A percentile compares a stretch with the other conserved stretches of the same genome.
Evolutionary conservation across 2,888 invertebrate genomes (phyloP).

Genomic region (Fragum sueziense): DNA sequence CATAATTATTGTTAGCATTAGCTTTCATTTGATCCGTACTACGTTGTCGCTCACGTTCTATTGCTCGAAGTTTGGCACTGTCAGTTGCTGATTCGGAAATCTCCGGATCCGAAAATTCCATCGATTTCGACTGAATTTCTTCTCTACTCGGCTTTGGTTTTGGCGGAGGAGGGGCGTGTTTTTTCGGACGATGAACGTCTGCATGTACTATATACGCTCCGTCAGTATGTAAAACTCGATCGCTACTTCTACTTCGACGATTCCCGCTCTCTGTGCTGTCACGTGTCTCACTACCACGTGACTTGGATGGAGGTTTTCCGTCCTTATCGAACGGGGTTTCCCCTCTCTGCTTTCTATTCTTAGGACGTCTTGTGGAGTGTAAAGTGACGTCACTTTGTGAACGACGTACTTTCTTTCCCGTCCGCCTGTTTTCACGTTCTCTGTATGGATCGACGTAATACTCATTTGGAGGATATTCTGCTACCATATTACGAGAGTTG

Average conservation of each 20-base stretch:
- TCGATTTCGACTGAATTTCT: conserved; percentile 35
- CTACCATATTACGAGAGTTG: conserved; percentile 59
- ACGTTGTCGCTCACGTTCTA: conserved; percentile 57
- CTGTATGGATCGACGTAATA: conserved; percentile 62
- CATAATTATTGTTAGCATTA: conserved; percentile 15
- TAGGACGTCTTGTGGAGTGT: conserved; percentile 57
- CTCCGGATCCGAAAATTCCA: conserved; percentile 41
- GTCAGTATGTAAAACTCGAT: conserved; percentile 27
- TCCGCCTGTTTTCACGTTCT: conserved; percentile 55
- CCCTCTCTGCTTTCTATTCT: conserved; percentile 56
- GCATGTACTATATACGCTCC: conserved; percentile 35
- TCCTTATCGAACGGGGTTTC: conserved; percentile 55
- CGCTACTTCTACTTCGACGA: conserved; percentile 41
- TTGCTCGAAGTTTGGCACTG: conserved; percentile 68
- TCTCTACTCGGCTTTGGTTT: conserved; percentile 39
- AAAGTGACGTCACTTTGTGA: conserved; percentile 63
- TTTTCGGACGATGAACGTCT: conserved; percentile 54
- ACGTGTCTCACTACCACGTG: conserved; percentile 27
- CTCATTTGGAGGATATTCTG: conserved; percentile 59
- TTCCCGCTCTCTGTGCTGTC: conserved; percentile 18
- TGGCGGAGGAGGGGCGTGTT: conserved; percentile 44
- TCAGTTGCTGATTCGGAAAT: conserved; percentile 62
- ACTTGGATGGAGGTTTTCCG: conserved; percentile 21
- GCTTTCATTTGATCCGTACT: conserved; percentile 19
- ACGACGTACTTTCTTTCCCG: conserved; percentile 57